Evolutionary conservation across 1,140 invertebrate genomes (phyloP), one percentile per base, ranked within the genome.

Genomic region (Pseudomyrmex pallidus): DNA sequence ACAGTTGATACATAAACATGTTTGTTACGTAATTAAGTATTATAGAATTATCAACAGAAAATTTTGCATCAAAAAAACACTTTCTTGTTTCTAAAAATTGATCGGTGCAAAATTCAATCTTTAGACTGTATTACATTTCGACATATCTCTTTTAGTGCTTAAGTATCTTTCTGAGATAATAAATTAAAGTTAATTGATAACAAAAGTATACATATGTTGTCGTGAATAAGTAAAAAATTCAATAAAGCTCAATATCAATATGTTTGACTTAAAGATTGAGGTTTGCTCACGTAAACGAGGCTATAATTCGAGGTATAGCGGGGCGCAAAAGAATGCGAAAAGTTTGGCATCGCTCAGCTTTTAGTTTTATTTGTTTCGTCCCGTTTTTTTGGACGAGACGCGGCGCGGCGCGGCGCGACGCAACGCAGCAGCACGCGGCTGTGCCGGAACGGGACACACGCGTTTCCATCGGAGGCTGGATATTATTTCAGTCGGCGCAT

Each of bases 401-500:
- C 1, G 57, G 5, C 20, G 57, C 17, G 59, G 46, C 54, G 76
- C 52, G 52, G 73, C 67, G 80, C 74, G 67, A 9, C 68, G 62
- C 50, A 44, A 7, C 80, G 35, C 35, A 22, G n/a, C 35, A 59
- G 54, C 68, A 13, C 10, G 48, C 72, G 72, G 46, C 72, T 12
- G 12, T 25, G 20, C 64, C 66, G 44, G 76, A 35, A 80, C 46
- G 64, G 86, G 86, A 87, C 87, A 89, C 86, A 83, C 67, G 74
- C 73, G 83, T 82, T 87, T 48, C 76, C 88, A 89, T 89, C 91
- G 90, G 72, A 89, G 90, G 72, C 87, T 90, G 91, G 92, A 93
- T 94, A 94, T 94, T 94, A 94, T 94, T 94, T 93, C 94, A 94
- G 93, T 94, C 90, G 84, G 90, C 90, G 94, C 93, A 94, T 94